phyloP scores from a whole-genome alignment of 2,797 vertebrate genomes.

The Chloroceryle inda region DNA sequence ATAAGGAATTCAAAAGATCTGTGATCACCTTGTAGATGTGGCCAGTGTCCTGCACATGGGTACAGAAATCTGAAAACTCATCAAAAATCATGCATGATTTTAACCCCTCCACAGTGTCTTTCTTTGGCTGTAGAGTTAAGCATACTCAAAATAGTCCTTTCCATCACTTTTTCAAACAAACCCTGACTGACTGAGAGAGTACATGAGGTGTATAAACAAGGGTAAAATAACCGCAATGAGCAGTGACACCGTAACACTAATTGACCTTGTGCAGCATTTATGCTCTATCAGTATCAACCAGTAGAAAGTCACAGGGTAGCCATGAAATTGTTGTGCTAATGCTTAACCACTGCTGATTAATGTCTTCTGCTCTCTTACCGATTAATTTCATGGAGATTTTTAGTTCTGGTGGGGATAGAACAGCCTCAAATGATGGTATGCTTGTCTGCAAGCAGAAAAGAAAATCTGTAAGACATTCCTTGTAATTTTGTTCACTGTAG shows the following conservation, averaged over 20 bases:
- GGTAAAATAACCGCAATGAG: neutral
- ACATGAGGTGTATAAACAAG: neutral
- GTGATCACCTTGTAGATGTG: neutral
- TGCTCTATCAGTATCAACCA: neutral
- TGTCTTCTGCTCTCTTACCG: neutral
- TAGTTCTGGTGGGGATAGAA: neutral
- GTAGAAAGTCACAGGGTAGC: neutral
- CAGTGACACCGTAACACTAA: neutral
- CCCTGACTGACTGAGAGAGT: accelerated
- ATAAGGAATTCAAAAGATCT: neutral
- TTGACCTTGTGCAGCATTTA: slow-evolving; percentile 10
- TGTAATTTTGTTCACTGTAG: neutral
- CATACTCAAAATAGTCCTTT: neutral
- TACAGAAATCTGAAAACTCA: neutral
- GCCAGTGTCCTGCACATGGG: neutral
- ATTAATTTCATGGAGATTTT: slow-evolving; percentile 43
- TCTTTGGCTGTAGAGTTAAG: neutral
- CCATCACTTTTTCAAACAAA: neutral
- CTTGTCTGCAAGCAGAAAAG: slow-evolving; percentile 1
- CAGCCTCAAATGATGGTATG: neutral
- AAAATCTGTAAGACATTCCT: neutral
- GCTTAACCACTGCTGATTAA: neutral
- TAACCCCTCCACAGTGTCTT: neutral
- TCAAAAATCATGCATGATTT: neutral
- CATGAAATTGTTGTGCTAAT: neutral